These are phyloP conservation scores for Orientallactaga sibirica DNA, from an alignment of 2,797 vertebrate species.

Conservation along the genomic window DNA sequence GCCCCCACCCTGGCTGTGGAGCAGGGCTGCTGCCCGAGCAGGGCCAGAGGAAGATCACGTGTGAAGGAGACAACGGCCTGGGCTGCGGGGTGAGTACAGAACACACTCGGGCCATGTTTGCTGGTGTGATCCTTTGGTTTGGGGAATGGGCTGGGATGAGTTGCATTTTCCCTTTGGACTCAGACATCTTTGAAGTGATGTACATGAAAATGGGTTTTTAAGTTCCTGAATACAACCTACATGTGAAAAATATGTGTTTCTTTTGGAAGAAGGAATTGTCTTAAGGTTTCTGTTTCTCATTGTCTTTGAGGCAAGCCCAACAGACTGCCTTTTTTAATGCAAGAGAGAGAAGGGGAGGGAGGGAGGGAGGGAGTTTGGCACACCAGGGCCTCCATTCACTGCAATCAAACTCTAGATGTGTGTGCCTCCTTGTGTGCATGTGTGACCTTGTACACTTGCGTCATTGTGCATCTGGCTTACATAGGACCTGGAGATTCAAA, in stretches of 20 bases:
- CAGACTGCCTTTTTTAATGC: too few species aligned
- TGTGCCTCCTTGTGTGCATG: too few species aligned
- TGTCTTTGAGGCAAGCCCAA: too few species aligned
- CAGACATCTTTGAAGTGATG: neutral
- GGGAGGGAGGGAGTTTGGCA: too few species aligned
- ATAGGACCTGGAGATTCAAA: too few species aligned
- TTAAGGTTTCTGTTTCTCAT: neutral
- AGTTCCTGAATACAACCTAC: slow-evolving; percentile 33
- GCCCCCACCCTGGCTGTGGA: slow-evolving; percentile 93
- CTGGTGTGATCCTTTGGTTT: neutral
- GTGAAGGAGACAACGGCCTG: slow-evolving; percentile 86
- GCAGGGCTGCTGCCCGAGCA: slow-evolving; percentile 92
- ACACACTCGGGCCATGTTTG: accelerated
- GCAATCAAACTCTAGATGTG: too few species aligned
- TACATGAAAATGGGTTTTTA: neutral
- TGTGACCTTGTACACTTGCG: too few species aligned
- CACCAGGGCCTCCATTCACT: too few species aligned
- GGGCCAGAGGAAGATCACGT: slow-evolving; percentile 88
- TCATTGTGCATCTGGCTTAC: too few species aligned
- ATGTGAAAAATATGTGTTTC: slow-evolving; percentile 54
- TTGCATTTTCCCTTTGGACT: neutral
- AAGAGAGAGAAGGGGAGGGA: too few species aligned
- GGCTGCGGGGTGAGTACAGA: slow-evolving; percentile 93
- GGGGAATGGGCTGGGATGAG: neutral
- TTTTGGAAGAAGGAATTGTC: slow-evolving; percentile 33